Conservation (phyloP, 2,888 invertebrate genomes). For the Autographa gamma region DNA sequence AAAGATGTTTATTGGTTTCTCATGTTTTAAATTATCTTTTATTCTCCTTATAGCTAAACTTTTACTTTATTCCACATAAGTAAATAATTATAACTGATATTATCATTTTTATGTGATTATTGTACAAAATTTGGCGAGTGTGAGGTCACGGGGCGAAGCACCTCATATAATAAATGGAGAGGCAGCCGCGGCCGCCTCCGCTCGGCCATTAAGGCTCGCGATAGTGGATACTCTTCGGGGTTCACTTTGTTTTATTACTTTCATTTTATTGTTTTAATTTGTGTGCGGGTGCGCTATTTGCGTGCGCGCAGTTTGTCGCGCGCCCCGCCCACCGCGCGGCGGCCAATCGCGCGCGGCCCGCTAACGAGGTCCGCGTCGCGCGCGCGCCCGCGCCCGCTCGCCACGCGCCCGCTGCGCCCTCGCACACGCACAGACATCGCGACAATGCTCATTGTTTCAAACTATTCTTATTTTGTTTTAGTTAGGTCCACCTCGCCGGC, state of each 20-base stretch:
- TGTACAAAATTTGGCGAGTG: conserved; percentile 62
- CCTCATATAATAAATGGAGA: conserved; percentile 80
- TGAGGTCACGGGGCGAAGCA: conserved; percentile 63
- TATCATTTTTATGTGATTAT: conserved; percentile 37
- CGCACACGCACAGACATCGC: conserved; percentile 72
- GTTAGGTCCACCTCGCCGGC: conserved; percentile 76
- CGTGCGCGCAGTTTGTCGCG: conserved; percentile 87
- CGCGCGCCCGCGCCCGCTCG: conserved; percentile 69
- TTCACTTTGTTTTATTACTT: conserved; percentile 87
- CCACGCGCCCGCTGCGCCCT: conserved; percentile 65
- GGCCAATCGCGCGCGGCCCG: conserved; percentile 79
- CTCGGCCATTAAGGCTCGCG: conserved; percentile 86
- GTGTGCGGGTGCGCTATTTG: conserved; percentile 88
- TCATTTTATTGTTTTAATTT: conserved; percentile 89
- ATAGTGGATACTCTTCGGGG: conserved; percentile 84
- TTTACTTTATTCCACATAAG: conserved; percentile 13
- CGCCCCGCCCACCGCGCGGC: conserved; percentile 80
- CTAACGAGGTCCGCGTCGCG: conserved; percentile 75
- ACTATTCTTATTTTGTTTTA: conserved; percentile 85
- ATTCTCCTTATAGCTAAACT: background rate
- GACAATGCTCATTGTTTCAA: conserved; percentile 87
- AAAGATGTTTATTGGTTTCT: background rate
- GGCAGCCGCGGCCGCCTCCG: conserved; percentile 76
- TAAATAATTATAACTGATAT: conserved; percentile 26
- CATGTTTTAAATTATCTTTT: background rate